These are phyloP conservation scores for Nomada hirtipes DNA, from an alignment of 2,888 invertebrate genomes.

Conservation along the genomic window DNA sequence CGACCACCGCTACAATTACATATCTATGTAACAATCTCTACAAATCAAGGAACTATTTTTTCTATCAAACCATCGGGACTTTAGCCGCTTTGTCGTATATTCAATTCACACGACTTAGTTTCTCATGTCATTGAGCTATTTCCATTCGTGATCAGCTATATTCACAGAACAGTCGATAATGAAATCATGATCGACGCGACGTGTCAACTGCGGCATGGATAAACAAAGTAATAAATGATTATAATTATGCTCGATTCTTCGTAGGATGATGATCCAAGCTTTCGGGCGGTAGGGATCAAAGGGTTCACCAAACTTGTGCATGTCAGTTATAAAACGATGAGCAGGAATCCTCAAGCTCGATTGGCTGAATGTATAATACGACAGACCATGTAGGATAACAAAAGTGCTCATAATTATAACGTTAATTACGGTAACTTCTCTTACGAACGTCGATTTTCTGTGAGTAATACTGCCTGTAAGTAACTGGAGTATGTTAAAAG, in stretches of 20 bases:
- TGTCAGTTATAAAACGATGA: neutral
- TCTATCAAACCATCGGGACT: neutral
- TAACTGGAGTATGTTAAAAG: too few relatives aligned
- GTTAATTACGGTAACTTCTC: neutral
- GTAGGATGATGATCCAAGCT: neutral
- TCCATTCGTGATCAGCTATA: slow-evolving; percentile 41
- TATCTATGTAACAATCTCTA: too few relatives aligned
- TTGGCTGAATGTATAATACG: too few relatives aligned
- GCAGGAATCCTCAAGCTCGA: neutral
- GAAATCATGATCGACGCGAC: neutral
- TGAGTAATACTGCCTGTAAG: neutral
- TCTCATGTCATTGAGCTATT: slow-evolving; percentile 31
- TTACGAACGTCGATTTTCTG: neutral
- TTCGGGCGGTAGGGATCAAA: slow-evolving; percentile 32
- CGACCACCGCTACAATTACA: too few relatives aligned
- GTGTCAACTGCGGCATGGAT: neutral
- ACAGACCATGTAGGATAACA: neutral
- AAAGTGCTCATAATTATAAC: slow-evolving; percentile 4
- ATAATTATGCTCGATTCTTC: neutral
- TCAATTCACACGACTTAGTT: slow-evolving; percentile 6
- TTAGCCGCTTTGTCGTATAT: slow-evolving; percentile 13
- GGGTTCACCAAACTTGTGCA: slow-evolving; percentile 5
- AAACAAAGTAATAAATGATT: slow-evolving; percentile 37
- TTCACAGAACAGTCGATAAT: slow-evolving; percentile 13
- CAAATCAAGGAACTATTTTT: too few relatives aligned